These are phyloP conservation scores for Garrulus glandarius DNA, from an alignment of 2,797 vertebrate genomes.

Conservation along the genomic window DNA sequence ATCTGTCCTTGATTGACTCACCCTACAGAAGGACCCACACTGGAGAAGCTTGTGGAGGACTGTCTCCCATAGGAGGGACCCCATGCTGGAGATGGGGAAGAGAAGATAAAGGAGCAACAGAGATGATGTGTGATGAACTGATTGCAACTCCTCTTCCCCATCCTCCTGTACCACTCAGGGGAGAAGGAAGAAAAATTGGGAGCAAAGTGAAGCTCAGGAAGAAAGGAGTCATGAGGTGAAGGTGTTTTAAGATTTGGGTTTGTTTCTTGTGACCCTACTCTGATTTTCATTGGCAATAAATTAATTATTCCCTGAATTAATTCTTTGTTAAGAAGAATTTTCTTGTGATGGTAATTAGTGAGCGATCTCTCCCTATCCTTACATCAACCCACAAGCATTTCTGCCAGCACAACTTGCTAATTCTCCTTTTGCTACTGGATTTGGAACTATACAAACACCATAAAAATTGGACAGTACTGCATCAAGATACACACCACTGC, in stretches of 20 bases:
- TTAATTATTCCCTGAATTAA: not conserved
- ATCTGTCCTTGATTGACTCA: not conserved
- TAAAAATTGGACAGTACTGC: not conserved
- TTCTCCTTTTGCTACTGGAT: not conserved
- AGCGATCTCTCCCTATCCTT: not conserved
- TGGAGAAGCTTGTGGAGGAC: not conserved
- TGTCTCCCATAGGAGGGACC: not conserved
- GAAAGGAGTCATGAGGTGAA: not conserved
- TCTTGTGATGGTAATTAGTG: not conserved
- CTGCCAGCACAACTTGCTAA: not conserved
- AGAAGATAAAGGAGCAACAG: not conserved
- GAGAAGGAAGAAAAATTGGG: not conserved
- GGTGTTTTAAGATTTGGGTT: not conserved
- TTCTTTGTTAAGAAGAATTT: not conserved
- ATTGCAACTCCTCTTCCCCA: not conserved
- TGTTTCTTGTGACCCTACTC: not conserved
- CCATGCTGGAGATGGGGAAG: not conserved
- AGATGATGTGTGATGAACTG: not conserved
- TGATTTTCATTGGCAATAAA: not conserved
- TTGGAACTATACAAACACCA: not conserved
- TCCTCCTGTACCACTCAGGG: not conserved
- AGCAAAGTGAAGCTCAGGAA: not conserved
- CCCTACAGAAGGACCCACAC: accelerated
- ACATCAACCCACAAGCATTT: not conserved
- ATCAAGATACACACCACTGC: not conserved